phyloP scores from a whole-genome alignment of 2,888 invertebrate species.

The Limenitis camilla region DNA sequence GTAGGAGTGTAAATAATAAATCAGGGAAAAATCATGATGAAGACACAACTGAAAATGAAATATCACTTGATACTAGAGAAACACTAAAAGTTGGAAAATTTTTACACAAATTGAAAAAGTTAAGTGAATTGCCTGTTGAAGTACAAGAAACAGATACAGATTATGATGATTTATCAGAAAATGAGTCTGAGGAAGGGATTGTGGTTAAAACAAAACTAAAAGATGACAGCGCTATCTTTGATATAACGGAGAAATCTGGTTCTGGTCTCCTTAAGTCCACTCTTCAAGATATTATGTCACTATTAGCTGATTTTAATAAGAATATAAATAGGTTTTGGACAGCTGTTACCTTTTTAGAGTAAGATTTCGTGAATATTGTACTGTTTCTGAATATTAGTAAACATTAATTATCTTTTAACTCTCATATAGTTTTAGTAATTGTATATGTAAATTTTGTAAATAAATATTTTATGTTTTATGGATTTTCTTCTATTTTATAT shows the following conservation, averaged over 20 bases:
- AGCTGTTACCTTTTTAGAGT: conserved; percentile 48
- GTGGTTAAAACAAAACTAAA: conserved; percentile 39
- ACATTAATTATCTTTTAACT: no score
- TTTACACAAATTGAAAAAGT: conserved; percentile 41
- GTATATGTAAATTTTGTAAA: no score
- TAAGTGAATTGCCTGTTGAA: conserved; percentile 37
- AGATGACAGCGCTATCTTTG: conserved; percentile 37
- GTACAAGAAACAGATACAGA: conserved; percentile 22
- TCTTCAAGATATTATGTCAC: conserved; percentile 41
- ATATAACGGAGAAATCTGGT: conserved; percentile 37
- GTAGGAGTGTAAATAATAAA: conserved; percentile 27
- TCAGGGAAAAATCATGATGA: conserved; percentile 19
- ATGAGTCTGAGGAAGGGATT: conserved; percentile 31
- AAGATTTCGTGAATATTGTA: conserved; percentile 18
- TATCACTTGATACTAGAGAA: conserved; percentile 33
- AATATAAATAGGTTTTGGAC: conserved; percentile 55
- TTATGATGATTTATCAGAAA: conserved; percentile 19
- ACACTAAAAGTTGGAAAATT: conserved; percentile 41
- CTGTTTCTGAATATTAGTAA: no score
- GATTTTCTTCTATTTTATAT: no score
- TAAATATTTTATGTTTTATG: no score
- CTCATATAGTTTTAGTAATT: no score
- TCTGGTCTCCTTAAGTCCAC: conserved; percentile 46
- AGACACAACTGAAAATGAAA: conserved; percentile 39
- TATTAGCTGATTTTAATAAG: conserved; percentile 51